Evolutionary conservation across 1,140 invertebrate species (phyloP), one percentile per base, ranked within the genome.

Genomic region (Bombus fervidus): DNA sequence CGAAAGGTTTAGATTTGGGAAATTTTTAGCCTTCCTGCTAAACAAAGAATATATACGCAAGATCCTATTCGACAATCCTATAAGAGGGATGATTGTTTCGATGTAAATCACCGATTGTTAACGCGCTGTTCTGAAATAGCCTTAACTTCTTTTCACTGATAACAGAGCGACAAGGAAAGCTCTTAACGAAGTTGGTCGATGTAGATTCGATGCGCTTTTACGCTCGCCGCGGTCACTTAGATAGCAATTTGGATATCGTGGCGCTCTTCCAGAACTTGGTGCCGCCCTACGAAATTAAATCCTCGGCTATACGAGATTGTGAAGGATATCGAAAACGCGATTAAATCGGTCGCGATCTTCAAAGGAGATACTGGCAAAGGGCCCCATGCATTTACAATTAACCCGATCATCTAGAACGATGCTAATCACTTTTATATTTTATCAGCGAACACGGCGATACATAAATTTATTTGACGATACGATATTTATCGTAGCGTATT

Each of bases 161-260:
- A 74, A 22, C 9, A 41, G 41, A 12, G 3, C 41, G 41, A 47
- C 15, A 10, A 12, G 25, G 2, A 28, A n/a, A 31, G 41, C 2
- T 75, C 22, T 75, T 75, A 75, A 75, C 73, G n/a, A 53, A 34
- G 43, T 75, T 75, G 47, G 41, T n/a, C 43, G 72, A 22, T 41
- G 47, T 41, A 47, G 72, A 25, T 74, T 47, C 72, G 41, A 34
- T 34, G 72, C 41, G 72, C 41, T 43, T 47, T 74, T 74, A 47
- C 41, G 41, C n/a, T 31, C 41, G 18, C 18, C 72, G 72, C 41
- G 72, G 72, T 74, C 41, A 74, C 72, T 74, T 74, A 47, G 41
- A 74, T 34, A 22, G 72, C 41, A 74, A 74, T 74, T 74, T 41
- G 41, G 41, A 74, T 74, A 74, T 47, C 72, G n/a, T 15, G 3